A percentile compares a stretch with the other conserved stretches of the same genome.
These are phyloP conservation scores for Habropoda laboriosa DNA, from an alignment of 1,140 invertebrate species.

Conservation along the genomic window DNA sequence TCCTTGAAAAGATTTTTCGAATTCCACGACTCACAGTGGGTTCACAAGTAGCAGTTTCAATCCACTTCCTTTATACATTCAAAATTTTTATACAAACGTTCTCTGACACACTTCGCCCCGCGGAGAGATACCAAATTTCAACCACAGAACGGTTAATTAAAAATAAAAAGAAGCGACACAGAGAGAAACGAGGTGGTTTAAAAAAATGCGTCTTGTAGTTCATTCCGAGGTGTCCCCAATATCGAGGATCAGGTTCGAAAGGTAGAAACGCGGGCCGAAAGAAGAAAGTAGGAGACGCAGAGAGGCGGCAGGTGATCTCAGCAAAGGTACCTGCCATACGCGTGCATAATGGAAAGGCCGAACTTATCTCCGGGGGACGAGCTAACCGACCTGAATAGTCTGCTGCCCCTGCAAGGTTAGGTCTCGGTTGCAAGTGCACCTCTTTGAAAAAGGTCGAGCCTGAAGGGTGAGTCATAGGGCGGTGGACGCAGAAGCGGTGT, in stretches of 20 bases:
- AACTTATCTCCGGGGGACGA: constrained; percentile 17
- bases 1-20: too few relatives aligned
- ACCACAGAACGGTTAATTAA: too few relatives aligned
- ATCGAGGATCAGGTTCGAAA: background rate
- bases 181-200: background rate
- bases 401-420: constrained; percentile 25
- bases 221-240: background rate
- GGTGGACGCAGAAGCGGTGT: too few relatives aligned
- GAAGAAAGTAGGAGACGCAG: background rate
- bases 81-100: too few relatives aligned
- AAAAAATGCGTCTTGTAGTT: background rate
- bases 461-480: constrained; percentile 53
- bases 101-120: too few relatives aligned
- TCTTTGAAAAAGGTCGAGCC: constrained; percentile 52
- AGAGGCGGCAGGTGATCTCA: background rate
- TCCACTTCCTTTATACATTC: too few relatives aligned
- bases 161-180: background rate
- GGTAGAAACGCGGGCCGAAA: background rate
- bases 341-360: constrained; percentile 16
- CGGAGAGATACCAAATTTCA: too few relatives aligned
- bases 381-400: constrained; percentile 21
- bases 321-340: background rate
- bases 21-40: too few relatives aligned
- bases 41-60: too few relatives aligned
- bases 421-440: constrained; percentile 44